A percentile compares a stretch with the other conserved stretches of the same genome.
phyloP scores from a whole-genome alignment of 2,797 vertebrate genomes.

The Crypturellus tataupa region DNA sequence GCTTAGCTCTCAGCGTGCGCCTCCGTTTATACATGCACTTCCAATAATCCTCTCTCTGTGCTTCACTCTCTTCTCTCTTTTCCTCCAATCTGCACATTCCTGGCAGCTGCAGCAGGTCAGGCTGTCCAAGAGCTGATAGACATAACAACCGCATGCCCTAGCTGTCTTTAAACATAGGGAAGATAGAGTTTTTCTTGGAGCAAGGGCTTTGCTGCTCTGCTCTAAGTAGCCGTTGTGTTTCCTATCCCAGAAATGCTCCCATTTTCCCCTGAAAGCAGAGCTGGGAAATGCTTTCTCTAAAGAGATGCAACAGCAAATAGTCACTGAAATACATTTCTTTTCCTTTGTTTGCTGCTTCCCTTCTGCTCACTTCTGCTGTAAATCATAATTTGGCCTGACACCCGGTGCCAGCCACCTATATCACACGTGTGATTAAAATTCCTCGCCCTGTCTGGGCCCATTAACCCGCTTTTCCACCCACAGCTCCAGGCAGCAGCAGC shows the following conservation, averaged over 20 bases:
- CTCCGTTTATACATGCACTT: conserved; percentile 31
- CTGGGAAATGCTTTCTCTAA: background rate
- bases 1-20: conserved; percentile 7
- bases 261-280: background rate
- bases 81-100: background rate
- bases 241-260: background rate
- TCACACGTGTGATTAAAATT: background rate
- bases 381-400: background rate
- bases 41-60: conserved; percentile 8
- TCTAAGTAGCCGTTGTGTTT: background rate
- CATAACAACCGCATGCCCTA: background rate
- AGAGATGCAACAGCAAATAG: background rate
- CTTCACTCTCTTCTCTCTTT: background rate
- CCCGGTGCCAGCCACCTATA: background rate
- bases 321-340: background rate
- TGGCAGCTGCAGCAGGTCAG: background rate
- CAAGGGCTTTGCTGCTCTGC: background rate
- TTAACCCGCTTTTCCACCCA: background rate
- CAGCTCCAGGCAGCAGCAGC: background rate
- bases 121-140: background rate
- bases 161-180: background rate
- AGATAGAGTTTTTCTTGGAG: background rate
- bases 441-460: background rate
- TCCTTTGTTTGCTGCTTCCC: background rate
- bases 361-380: background rate